Evolutionary conservation across 2,797 vertebrate species (phyloP), one percentile per base, ranked within the genome.

Genomic region (Gobio occitaniae): DNA sequence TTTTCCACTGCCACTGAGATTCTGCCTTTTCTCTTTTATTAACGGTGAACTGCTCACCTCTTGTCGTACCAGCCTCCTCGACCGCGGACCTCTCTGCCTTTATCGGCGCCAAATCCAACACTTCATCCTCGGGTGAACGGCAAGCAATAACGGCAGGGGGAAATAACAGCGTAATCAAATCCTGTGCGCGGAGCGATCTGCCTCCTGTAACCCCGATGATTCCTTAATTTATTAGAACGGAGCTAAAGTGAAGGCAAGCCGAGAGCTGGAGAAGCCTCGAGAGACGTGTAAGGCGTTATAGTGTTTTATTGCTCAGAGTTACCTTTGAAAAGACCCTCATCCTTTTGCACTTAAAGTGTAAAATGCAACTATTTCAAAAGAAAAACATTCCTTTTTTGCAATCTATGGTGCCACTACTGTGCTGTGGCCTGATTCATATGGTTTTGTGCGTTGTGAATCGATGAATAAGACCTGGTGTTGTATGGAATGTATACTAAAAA

Each of bases 121-220:
- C 89, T 82, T 71, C 36, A 85, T 90, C 91, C 93, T 91, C 93
- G 69, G 17, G 92, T 93, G 93, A 92, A 90, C 87, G 50, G 86
- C 91, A 93, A 93, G 93, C 94, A 95, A 95, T 95, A 95, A 94
- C 88, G 89, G 90, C 87, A 88, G 86, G 90, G 88, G 83, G 90
- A 94, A 92, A 93, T 89, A 93, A 93, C 88, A 88, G 90, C 92
- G 92, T 95, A 94, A 95, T 95, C 93, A 94, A 92, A 94, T 94
- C 91, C 92, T 91, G 93, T 90, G 92, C 89, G 86, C 89, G 87
- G 76, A 78, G 86, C 88, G 91, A 93, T 92, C 91, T 93, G 92
- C 93, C 93, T 94, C 89, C 86, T 85, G 89, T 92, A 93, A 94
- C 92, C 93, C 86, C 71, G 44, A 92, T 92, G 90, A 92, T 93